Evolutionary conservation across 1,140 invertebrate genomes (phyloP), one percentile per base, ranked within the genome.

Genomic region (Anoplolepis gracilipes): DNA sequence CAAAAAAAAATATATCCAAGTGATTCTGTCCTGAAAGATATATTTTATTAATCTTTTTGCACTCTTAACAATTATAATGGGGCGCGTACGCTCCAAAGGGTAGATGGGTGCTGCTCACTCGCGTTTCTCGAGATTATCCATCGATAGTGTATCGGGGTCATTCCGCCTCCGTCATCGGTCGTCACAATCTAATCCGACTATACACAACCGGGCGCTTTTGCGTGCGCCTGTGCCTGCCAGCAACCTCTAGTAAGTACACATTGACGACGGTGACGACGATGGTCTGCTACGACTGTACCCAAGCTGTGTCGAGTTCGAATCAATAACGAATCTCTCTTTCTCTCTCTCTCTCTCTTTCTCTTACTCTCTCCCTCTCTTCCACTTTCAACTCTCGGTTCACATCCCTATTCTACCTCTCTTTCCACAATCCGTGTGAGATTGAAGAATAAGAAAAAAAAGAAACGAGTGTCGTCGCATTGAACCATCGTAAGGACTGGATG

Each of bases 251-350:
- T 49, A 19, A 77, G 30, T 85, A 53, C 30, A 59, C 8, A 7
- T 42, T 25, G 73, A 76, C 13, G 36, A 62, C 57, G 36, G 28
- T 25, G 39, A 85, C 87, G 82, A 64, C 84, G 36, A 70, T 53
- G 49, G 81, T 72, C 86, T 61, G 69, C 82, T 30, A 76, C 75
- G 82, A 77, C 76, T 86, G 55, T 88, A 82, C 55, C 55, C 88
- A 86, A 88, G 62, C 87, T 86, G 77, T 88, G 88, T 86, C 84
- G 88, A 88, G 84, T 89, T 89, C 87, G 88, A 89, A 89, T 89
- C 88, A 89, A 89, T 89, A 89, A 89, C 87, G 88, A 89, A 89
- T 88, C 30, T 88, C 87, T 88, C 82, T 82, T 19, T 70, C 59
- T 57, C 72, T 72, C 65, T 64, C 72, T 4, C 55, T 13, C 30